Percentiles rank a stretch among this genome's conserved stretches.
Conservation (phyloP, 2,113 vertebrate genomes). For the Apteryx owenii region DNA sequence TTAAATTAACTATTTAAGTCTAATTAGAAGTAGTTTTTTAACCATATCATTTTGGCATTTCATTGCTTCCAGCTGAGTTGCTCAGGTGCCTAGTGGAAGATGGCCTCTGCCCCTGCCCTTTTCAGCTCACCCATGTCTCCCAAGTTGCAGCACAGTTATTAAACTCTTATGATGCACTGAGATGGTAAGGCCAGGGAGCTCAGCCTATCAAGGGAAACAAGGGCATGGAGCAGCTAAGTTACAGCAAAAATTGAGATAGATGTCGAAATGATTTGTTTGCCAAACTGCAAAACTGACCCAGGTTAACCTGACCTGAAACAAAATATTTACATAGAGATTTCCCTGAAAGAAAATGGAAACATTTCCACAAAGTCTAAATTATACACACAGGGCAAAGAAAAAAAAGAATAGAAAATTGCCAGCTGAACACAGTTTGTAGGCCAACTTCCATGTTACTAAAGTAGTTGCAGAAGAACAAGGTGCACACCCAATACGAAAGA, state of each 20-base stretch:
- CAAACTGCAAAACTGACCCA: background rate
- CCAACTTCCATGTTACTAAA: background rate
- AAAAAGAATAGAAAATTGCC: background rate
- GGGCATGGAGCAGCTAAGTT: background rate
- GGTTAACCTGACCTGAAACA: background rate
- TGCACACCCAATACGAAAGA: background rate
- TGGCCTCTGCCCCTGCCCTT: background rate
- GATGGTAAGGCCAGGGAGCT: background rate
- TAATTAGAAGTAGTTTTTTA: background rate
- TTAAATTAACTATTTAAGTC: background rate
- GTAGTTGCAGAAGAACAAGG: background rate
- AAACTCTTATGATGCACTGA: background rate
- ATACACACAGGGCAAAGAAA: background rate
- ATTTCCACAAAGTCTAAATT: background rate
- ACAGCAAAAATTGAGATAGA: background rate
- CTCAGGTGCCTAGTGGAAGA: background rate
- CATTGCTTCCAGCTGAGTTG: background rate
- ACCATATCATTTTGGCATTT: background rate
- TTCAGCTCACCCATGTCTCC: background rate
- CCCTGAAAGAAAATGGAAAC: background rate
- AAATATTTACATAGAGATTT: background rate
- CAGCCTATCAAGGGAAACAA: background rate
- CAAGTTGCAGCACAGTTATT: background rate
- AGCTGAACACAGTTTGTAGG: background rate
- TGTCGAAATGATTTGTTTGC: fast-evolving